These are phyloP conservation scores for Myotis vivesi DNA, from an alignment of 2,797 vertebrate genomes.

Conservation along the genomic window DNA sequence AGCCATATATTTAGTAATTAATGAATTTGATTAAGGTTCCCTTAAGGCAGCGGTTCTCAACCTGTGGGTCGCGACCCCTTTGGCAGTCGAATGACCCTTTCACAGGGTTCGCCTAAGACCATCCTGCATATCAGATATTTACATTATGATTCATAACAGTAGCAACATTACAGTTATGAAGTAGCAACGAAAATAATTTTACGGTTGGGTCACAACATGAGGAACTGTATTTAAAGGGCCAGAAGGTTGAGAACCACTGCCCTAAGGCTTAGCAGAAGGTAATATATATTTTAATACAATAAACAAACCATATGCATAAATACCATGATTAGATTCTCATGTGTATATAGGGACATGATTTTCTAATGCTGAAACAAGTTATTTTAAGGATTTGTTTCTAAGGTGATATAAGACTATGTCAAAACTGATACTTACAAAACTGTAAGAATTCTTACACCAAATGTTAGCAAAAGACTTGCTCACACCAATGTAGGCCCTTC, in stretches of 20 bases:
- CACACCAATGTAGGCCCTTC: conserved; percentile 21
- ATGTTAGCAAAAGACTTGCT: conserved; percentile 30
- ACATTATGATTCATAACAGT: too few species aligned
- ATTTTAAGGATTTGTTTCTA: conserved; percentile 68
- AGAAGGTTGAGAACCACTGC: too few species aligned
- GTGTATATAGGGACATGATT: conserved; percentile 28
- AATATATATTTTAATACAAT: conserved; percentile 56
- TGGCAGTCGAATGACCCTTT: too few species aligned
- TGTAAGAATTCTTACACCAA: conserved; percentile 57
- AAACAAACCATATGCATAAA: conserved; percentile 42
- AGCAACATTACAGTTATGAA: too few species aligned
- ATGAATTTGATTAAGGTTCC: conserved; percentile 53
- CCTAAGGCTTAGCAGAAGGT: conserved; percentile 53
- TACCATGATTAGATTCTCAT: conserved; percentile 47
- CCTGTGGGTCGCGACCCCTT: too few species aligned
- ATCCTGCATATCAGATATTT: too few species aligned
- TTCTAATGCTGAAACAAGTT: conserved; percentile 60
- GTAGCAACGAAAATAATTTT: too few species aligned
- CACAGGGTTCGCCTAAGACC: too few species aligned
- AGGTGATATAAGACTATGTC: conserved; percentile 54
- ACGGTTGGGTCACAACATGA: too few species aligned
- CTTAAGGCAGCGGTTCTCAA: neutral
- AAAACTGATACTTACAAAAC: conserved; percentile 64
- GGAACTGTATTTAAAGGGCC: too few species aligned
- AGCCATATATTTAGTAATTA: conserved; percentile 55